Evolutionary conservation across 2,113 vertebrate genomes (phyloP), one percentile per base, ranked within the genome.

Genomic region (Mixornis gularis): DNA sequence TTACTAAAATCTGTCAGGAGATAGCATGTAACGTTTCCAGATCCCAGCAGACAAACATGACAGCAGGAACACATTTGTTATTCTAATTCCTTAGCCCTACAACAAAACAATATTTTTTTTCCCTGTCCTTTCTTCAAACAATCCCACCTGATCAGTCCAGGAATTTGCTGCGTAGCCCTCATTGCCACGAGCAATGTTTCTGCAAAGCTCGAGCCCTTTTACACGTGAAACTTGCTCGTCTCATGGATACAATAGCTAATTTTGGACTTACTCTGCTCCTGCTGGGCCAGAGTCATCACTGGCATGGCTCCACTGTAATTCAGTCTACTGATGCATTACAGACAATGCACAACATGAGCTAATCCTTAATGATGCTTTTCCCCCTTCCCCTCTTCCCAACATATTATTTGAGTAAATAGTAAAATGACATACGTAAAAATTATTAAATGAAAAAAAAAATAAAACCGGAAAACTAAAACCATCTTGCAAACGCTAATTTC

Each of bases 231-330:
- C 60, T 89, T 89, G 89, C 78, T 91, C 0, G 9, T 79, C 73
- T 95, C 87, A 92, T 87, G 91, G 92, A 77, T 89, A 93, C 87
- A 93, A 95, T 15, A 87, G 91, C 89, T 96, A 95, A 96, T 95
- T 96, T 96, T 95, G 96, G 94, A 89, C 85, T 79, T 89, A 94
- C 63, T 89, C 92, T 91, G 65, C 87, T 94, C 89, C 78, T 92
- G 89, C 89, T 93, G 87, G 95, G 91, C 74, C 92, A 87, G 68
- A 95, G 91, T 94, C 95, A 92, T 94, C 95, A 26, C 94, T 95
- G 94, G 92, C 91, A 89, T 41, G 79, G 85, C 87, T 96, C 94
- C 94, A 94, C 92, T 70, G 43, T 65, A 96, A 85, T 82, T 93
- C 85, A 93, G 84, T 79, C 89, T 62, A 91, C 81, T 85, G 89